Evolutionary conservation across 2,113 vertebrate species (phyloP).

Genomic region (Brachypodius melanocephalos): DNA sequence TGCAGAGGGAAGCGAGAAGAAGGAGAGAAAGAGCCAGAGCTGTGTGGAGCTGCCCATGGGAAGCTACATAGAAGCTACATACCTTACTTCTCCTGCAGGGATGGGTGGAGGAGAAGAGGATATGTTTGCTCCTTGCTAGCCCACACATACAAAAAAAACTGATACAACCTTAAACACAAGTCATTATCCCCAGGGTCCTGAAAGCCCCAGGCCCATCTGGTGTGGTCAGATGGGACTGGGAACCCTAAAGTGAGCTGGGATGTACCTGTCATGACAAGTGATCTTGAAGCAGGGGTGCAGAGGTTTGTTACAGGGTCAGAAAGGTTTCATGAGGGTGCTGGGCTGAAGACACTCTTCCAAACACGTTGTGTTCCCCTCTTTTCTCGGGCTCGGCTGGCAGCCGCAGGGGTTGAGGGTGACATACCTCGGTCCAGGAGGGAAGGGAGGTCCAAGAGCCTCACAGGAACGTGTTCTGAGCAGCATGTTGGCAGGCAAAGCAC

Average conservation of each 20-base stretch:
- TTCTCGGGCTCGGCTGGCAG: no score
- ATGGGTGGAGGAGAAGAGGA: not conserved
- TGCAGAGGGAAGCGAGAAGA: no score
- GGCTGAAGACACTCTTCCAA: not conserved
- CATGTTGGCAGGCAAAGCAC: no score
- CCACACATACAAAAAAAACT: not conserved
- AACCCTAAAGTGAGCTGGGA: not conserved
- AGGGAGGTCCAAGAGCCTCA: no score
- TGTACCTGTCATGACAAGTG: not conserved
- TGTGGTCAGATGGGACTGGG: not conserved
- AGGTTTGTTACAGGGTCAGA: accelerated
- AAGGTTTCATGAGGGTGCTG: not conserved
- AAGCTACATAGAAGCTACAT: no score
- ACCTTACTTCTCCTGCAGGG: not conserved
- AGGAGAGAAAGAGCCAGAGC: no score
- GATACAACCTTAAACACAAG: not conserved
- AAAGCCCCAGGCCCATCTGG: not conserved
- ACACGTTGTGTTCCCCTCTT: not conserved
- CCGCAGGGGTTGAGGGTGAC: no score
- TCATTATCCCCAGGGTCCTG: not conserved
- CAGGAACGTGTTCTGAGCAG: no score
- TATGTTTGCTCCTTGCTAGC: not conserved
- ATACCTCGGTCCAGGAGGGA: no score
- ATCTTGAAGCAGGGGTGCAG: not conserved
- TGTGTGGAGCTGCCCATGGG: no score